Conservation (phyloP, 2,888 invertebrate species). For the Atrina japonica region DNA sequence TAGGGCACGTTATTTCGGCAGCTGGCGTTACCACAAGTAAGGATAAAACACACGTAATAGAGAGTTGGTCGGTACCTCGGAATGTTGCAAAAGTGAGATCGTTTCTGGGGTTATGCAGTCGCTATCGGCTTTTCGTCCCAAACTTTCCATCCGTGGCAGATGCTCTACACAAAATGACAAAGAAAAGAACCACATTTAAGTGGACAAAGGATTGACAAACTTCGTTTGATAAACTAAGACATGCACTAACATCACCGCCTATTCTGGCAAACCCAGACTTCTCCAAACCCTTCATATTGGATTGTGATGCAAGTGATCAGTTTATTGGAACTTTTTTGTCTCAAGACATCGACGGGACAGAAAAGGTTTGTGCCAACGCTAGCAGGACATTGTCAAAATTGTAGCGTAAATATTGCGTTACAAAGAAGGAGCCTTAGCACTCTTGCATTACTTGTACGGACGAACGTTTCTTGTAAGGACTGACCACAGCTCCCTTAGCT, state of each 20-base stretch:
- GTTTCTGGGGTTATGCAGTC: slow-evolving; percentile 10
- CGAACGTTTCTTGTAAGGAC: slow-evolving; percentile 3
- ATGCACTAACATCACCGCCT: not conserved
- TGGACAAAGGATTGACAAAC: slow-evolving; percentile 6
- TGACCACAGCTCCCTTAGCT: slow-evolving; percentile 9
- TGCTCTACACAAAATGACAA: slow-evolving; percentile 5
- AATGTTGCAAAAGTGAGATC: slow-evolving; percentile 16
- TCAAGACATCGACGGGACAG: not conserved
- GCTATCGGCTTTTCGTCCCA: slow-evolving; percentile 1
- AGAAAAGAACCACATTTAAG: not conserved
- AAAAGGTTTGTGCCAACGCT: slow-evolving; percentile 9
- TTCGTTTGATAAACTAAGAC: slow-evolving; percentile 9
- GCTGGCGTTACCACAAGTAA: slow-evolving; percentile 5
- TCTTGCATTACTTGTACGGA: slow-evolving; percentile 8
- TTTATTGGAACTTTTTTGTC: slow-evolving; percentile 20
- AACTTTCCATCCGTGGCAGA: slow-evolving; percentile 7
- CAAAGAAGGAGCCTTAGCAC: not conserved
- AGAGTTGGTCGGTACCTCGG: slow-evolving; percentile 12
- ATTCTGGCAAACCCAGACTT: too few relatives aligned
- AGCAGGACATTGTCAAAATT: slow-evolving; percentile 8
- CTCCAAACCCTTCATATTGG: slow-evolving; percentile 5
- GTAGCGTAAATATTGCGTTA: slow-evolving; percentile 6
- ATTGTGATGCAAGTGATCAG: slow-evolving; percentile 1
- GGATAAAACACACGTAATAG: slow-evolving; percentile 1
- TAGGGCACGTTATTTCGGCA: slow-evolving; percentile 15